A percentile compares a stretch with the other conserved stretches of the same genome.
Evolutionary conservation across 2,113 vertebrate genomes (phyloP).

Genomic region (Urocitellus parryii): DNA sequence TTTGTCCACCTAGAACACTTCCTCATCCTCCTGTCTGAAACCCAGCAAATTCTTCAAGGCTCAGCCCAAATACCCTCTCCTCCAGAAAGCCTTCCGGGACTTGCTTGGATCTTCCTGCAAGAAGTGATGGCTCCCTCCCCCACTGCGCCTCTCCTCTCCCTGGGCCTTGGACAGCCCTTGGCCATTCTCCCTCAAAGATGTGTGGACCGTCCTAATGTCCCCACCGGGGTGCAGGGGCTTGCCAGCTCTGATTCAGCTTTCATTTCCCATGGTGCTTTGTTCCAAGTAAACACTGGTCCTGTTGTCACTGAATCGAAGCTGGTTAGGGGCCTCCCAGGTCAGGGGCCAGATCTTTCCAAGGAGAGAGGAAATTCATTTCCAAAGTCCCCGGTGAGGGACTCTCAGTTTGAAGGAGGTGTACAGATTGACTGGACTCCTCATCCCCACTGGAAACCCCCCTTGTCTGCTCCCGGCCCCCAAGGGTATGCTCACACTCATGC

Average conservation of each 20-base stretch:
- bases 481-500: neutral
- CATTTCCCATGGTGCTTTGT: constrained; percentile 53
- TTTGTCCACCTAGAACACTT: neutral
- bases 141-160: neutral
- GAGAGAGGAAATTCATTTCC: neutral
- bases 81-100: constrained; percentile 54
- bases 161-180: neutral
- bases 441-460: neutral
- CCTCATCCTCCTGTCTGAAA: neutral
- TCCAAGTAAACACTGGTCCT: constrained; percentile 59
- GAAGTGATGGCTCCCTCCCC: neutral
- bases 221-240: neutral
- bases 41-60: neutral
- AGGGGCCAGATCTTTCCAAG: constrained; percentile 28
- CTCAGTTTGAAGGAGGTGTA: fast-evolving
- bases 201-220: constrained; percentile 1
- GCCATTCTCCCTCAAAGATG: neutral
- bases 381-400: neutral
- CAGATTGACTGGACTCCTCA: neutral
- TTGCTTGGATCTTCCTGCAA: neutral
- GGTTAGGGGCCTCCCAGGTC: constrained; percentile 36
- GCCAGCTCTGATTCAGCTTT: constrained; percentile 62
- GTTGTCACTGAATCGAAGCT: constrained; percentile 40
- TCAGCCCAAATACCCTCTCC: neutral
- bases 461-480: neutral